These are phyloP conservation scores for Eleginops maclovinus DNA, from an alignment of 2,113 vertebrate species.

Conservation along the genomic window DNA sequence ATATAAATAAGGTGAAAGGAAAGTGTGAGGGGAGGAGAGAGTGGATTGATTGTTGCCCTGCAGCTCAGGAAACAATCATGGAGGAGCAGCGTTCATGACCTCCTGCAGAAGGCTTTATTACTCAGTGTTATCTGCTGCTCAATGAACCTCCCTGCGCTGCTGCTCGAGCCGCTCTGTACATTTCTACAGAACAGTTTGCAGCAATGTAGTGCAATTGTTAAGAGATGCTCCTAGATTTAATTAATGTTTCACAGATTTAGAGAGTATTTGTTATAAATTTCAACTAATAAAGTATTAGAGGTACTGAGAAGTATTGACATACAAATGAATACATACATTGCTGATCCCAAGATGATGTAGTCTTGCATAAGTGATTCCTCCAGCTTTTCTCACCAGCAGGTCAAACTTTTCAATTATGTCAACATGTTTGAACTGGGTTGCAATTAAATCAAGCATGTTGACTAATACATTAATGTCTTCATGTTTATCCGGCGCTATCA, in stretches of 20 bases:
- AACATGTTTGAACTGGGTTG: too few species aligned
- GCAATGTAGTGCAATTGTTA: neutral
- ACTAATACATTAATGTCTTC: too few species aligned
- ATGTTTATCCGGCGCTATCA: too few species aligned
- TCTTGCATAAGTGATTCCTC: too few species aligned
- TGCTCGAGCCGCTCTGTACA: constrained; percentile 4
- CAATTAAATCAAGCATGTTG: too few species aligned
- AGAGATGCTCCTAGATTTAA: neutral
- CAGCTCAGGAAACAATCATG: constrained; percentile 66
- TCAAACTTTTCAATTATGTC: too few species aligned
- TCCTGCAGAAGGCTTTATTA: constrained; percentile 65
- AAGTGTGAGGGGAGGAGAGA: constrained; percentile 49
- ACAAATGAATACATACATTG: too few species aligned
- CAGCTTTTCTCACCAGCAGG: too few species aligned
- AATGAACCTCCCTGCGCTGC: constrained; percentile 17
- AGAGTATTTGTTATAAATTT: neutral
- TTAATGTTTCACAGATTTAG: neutral
- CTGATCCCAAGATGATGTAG: too few species aligned
- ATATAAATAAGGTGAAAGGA: constrained; percentile 63
- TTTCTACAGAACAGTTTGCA: constrained; percentile 1
- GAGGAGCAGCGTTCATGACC: constrained; percentile 63
- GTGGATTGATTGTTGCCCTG: constrained; percentile 69
- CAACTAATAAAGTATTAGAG: too few species aligned
- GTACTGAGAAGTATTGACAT: too few species aligned
- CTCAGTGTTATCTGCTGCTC: constrained; percentile 48